Evolutionary conservation across 2,888 invertebrate genomes (phyloP).

Genomic region (Tetragnatha montana): DNA sequence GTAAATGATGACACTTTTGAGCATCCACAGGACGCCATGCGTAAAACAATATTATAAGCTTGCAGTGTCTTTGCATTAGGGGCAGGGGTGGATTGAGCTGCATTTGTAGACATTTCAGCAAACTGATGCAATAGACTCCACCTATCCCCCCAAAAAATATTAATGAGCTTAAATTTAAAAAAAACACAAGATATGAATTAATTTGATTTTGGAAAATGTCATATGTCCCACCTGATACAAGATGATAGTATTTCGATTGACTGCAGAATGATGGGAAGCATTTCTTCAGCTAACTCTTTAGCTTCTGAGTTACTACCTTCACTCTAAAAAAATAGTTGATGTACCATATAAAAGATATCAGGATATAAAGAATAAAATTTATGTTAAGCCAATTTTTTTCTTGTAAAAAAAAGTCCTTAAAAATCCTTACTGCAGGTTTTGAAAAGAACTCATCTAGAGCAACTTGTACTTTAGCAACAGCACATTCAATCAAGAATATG

Average conservation of each 20-base stretch:
- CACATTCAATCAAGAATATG: constrained; percentile 85
- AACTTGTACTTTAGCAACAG: constrained; percentile 85
- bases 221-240: constrained; percentile 75
- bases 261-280: constrained; percentile 75
- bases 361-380: not conserved
- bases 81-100: constrained; percentile 61
- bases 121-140: constrained; percentile 68
- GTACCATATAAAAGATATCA: not conserved
- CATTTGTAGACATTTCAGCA: constrained; percentile 64
- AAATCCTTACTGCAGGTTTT: constrained; percentile 74
- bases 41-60: constrained; percentile 77
- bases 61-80: constrained; percentile 74
- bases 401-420: not conserved
- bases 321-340: constrained; percentile 51
- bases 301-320: constrained; percentile 70
- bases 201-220: not conserved
- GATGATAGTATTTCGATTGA: constrained; percentile 75
- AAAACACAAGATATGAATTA: not conserved
- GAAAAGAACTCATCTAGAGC: constrained; percentile 81
- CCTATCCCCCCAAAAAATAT: constrained; percentile 36
- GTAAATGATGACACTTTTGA: constrained; percentile 75
- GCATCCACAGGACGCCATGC: constrained; percentile 77
- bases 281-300: constrained; percentile 75
- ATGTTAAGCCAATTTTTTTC: not conserved
- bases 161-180: not conserved